phyloP scores from a whole-genome alignment of 2,888 invertebrate genomes.

The Copidosoma aretas region DNA sequence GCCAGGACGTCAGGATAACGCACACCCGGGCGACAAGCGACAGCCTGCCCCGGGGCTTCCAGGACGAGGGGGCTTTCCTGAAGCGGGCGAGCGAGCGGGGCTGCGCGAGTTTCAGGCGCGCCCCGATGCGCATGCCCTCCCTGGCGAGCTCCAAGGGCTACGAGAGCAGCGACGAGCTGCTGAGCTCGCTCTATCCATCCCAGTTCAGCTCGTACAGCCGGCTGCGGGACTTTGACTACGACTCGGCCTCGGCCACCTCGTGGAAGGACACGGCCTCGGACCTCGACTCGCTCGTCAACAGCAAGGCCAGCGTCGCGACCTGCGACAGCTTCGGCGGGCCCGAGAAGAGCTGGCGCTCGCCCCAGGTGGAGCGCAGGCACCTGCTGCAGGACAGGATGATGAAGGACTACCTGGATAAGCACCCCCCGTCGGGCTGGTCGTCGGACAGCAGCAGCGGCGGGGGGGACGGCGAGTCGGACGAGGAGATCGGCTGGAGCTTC shows the following conservation, averaged over 20 bases:
- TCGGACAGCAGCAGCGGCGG: constrained; percentile 46
- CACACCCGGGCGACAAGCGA: constrained; percentile 64
- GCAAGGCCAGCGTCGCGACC: constrained; percentile 59
- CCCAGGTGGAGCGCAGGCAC: constrained; percentile 60
- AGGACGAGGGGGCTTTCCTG: constrained; percentile 53
- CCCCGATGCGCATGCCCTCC: constrained; percentile 52
- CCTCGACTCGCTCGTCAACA: constrained; percentile 64
- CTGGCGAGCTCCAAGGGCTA: constrained; percentile 54
- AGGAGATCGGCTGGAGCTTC: constrained; percentile 66
- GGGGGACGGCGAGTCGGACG: constrained; percentile 52
- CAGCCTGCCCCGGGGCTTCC: constrained; percentile 62
- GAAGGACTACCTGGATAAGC: constrained; percentile 63
- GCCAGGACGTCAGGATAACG: constrained; percentile 68
- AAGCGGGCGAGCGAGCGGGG: constrained; percentile 47
- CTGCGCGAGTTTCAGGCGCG: constrained; percentile 48
- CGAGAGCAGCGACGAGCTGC: constrained; percentile 63
- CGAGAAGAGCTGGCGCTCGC: constrained; percentile 58
- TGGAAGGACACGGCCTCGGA: constrained; percentile 72
- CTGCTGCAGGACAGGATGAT: constrained; percentile 63
- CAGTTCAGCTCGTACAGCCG: constrained; percentile 68
- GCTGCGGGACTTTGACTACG: constrained; percentile 66
- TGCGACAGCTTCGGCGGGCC: constrained; percentile 70
- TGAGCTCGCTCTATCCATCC: constrained; percentile 71
- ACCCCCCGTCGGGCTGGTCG: constrained; percentile 53
- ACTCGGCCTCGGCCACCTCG: constrained; percentile 65